phyloP scores from a whole-genome alignment of 2,888 invertebrate species.

The Heliconius aoede region DNA sequence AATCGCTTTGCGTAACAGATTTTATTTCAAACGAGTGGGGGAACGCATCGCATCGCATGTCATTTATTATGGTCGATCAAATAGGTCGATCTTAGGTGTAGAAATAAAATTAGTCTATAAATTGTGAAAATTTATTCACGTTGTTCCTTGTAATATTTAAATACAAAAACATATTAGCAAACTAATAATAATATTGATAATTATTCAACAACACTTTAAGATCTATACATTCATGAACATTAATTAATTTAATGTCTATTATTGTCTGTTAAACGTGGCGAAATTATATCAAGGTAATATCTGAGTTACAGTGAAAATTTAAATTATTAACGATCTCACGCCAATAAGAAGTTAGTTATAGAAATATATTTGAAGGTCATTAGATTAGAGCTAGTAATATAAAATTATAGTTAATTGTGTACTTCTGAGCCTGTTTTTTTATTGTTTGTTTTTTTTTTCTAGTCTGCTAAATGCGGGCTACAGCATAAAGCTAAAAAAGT shows the following conservation, averaged over 20 bases:
- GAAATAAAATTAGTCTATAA: too few relatives aligned
- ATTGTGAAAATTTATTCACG: too few relatives aligned
- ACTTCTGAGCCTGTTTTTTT: background rate
- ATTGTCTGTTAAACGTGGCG: constrained; percentile 1
- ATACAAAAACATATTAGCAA: background rate
- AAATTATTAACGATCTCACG: constrained; percentile 10
- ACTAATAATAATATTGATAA: background rate
- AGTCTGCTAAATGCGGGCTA: too few relatives aligned
- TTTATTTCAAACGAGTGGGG: too few relatives aligned
- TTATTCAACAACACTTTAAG: background rate
- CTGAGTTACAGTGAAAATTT: constrained; percentile 8
- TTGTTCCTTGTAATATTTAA: background rate
- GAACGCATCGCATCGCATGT: too few relatives aligned
- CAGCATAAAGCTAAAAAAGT: too few relatives aligned
- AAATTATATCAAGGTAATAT: constrained; percentile 18
- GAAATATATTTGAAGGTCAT: constrained; percentile 20
- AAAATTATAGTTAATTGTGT: background rate
- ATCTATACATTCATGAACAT: background rate
- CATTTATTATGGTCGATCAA: too few relatives aligned
- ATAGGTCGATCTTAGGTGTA: too few relatives aligned
- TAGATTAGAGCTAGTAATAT: background rate
- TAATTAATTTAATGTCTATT: background rate
- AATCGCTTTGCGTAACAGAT: too few relatives aligned
- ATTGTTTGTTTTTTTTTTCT: too few relatives aligned
- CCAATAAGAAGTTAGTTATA: background rate